Percentiles rank a stretch among this genome's conserved stretches.
Conservation (phyloP, 1,140 invertebrate species). For the Mya arenaria region DNA sequence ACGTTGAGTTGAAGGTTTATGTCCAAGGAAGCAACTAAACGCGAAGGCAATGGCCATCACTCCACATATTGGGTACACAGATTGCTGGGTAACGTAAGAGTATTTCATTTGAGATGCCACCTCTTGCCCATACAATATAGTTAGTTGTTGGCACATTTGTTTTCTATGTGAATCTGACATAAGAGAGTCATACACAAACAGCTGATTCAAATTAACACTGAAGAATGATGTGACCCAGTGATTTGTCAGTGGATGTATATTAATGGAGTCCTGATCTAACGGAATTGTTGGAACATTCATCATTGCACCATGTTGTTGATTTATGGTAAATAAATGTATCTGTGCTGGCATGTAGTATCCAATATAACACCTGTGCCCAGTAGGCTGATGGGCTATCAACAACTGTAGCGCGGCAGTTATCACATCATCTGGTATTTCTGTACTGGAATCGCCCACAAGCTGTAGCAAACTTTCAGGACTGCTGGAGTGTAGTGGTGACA, state of each 20-base stretch:
- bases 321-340: slow-evolving; percentile 1
- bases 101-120: slow-evolving; percentile 9
- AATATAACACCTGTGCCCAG: slow-evolving; percentile 16
- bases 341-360: slow-evolving; percentile 13
- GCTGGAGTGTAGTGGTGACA: slow-evolving; percentile 16
- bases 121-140: slow-evolving; percentile 5
- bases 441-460: slow-evolving; percentile 1
- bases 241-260: slow-evolving; percentile 23
- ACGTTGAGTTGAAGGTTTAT: background rate
- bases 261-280: background rate
- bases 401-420: slow-evolving; percentile 23
- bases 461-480: slow-evolving; percentile 23
- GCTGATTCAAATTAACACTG: slow-evolving; percentile 16
- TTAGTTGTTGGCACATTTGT: slow-evolving; percentile 6
- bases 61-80: slow-evolving; percentile 21
- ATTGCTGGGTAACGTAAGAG: slow-evolving; percentile 12
- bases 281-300: slow-evolving; percentile 10
- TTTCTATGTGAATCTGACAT: slow-evolving; percentile 14
- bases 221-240: slow-evolving; percentile 27
- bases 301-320: slow-evolving; percentile 4
- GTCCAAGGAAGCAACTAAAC: slow-evolving; percentile 19
- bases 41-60: slow-evolving; percentile 26
- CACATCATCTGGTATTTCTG: slow-evolving; percentile 28
- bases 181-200: slow-evolving; percentile 21
- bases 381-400: slow-evolving; percentile 9